These are phyloP conservation scores for Chiroxiphia lanceolata DNA, from an alignment of 2,797 vertebrate genomes.

Conservation along the genomic window DNA sequence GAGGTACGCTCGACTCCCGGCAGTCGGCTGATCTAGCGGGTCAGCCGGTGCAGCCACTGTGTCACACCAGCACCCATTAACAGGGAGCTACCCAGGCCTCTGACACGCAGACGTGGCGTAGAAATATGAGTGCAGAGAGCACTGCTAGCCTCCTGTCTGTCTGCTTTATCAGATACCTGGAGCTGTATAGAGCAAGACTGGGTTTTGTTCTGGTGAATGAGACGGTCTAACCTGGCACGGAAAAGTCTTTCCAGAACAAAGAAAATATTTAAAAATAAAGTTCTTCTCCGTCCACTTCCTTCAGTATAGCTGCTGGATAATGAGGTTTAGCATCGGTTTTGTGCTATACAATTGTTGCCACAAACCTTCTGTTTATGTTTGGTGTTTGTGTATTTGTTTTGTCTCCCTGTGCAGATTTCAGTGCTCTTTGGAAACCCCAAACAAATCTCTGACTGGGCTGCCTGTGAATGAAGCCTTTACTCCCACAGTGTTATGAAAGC, in stretches of 20 bases:
- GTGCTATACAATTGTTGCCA: constrained; percentile 64
- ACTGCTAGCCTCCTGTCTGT: background rate
- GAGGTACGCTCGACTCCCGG: background rate
- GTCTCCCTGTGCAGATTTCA: constrained; percentile 79
- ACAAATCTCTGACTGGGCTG: constrained; percentile 83
- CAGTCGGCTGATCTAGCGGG: background rate
- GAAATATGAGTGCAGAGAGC: background rate
- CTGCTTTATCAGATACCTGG: background rate
- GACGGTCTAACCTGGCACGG: background rate
- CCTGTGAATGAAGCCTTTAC: constrained; percentile 82
- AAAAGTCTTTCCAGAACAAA: constrained; percentile 44
- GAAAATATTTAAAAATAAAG: constrained; percentile 41
- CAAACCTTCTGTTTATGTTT: constrained; percentile 78
- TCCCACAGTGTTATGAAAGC: constrained; percentile 90
- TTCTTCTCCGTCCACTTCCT: constrained; percentile 61
- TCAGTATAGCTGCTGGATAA: constrained; percentile 41
- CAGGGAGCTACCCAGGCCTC: background rate
- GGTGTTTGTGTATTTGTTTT: constrained; percentile 84
- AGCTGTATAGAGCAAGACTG: background rate
- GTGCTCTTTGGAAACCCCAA: constrained; percentile 83
- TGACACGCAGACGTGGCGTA: background rate
- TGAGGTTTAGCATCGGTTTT: constrained; percentile 42
- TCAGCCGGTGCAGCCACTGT: background rate
- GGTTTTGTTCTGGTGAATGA: background rate
- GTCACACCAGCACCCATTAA: background rate